Base-by-base conservation (phyloP, 2,888 invertebrate genomes). In the Trissoscelio sp. region DNA sequence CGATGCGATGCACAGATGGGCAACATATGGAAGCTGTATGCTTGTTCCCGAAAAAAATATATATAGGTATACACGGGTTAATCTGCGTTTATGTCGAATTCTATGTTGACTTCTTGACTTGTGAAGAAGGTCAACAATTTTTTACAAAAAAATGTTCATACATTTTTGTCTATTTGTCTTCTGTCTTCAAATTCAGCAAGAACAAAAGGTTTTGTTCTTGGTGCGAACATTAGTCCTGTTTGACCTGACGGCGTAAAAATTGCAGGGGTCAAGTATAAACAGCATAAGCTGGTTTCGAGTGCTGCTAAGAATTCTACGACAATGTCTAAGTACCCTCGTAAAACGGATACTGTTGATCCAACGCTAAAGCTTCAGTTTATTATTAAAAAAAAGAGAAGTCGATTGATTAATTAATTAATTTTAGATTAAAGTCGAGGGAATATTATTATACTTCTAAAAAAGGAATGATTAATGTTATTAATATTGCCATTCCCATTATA, bases 201-300 rank as follows among this genome's bases (percentile, higher is more conserved):
- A 57, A 69, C 34, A 57, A 69, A 57, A 46, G 57, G 28, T 18
- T 55, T 57, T 20, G n/a, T 11, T 46, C 28, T 44, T 53, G 18
- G 18, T 9, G 37, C 12, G 34, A 57, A 37, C 69, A 46, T 70
- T 58, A 58, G 70, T 48, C 28, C 60, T 60, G 18, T 42, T 60
- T 72, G 22, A 60, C 28, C 51, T 18, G 72, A 12, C 39, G 42
- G 42, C 16, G 57, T 57, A 22, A 55, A 69, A 57, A 34, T 28
- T 22, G 16, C 69, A 55, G 34, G 46, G 57, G 55, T 69, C 46
- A 55, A 69, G 46, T 28, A 22, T 46, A 69, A 69, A 69, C 69
- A 31, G 57, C 20, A 31, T 12, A 44, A 55, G 57, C 9, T 44
- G 20, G 24, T 57, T 69, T 42, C 39, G 18, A 69, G 69, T 20